Conservation (phyloP, 2,888 invertebrate species). For the Alsophila aescularia region DNA sequence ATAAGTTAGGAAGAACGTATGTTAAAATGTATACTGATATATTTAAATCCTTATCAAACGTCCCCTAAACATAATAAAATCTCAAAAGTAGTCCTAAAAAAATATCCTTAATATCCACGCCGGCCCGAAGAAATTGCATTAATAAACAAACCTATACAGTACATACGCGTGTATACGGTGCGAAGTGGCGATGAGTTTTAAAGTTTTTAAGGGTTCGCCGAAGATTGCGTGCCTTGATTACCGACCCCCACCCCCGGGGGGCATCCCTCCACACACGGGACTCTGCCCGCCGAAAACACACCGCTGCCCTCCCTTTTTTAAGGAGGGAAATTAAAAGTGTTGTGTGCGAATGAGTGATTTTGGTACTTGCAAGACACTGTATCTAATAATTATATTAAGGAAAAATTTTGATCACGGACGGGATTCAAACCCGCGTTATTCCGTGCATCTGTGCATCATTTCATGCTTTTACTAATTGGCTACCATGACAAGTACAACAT, state of each 20-base stretch:
- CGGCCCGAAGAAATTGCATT: conserved; percentile 57
- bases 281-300: conserved; percentile 66
- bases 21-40: too few relatives aligned
- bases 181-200: conserved; percentile 83
- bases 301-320: conserved; percentile 82
- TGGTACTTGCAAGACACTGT: conserved; percentile 72
- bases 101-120: conserved; percentile 10
- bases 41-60: background rate
- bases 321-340: conserved; percentile 84
- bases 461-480: too few relatives aligned
- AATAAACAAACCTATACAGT: conserved; percentile 49
- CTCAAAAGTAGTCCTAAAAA: background rate
- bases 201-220: conserved; percentile 86
- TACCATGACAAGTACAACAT: too few relatives aligned
- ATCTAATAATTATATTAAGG: too few relatives aligned
- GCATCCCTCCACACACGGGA: conserved; percentile 63
- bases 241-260: conserved; percentile 66
- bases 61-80: background rate
- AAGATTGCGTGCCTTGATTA: conserved; percentile 88
- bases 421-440: too few relatives aligned
- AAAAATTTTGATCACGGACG: too few relatives aligned
- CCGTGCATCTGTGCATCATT: too few relatives aligned
- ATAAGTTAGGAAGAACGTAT: too few relatives aligned
- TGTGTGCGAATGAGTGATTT: conserved; percentile 50
- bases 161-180: conserved; percentile 37